Base-by-base conservation (phyloP, 1,140 invertebrate genomes). In the Drosophila kohkoa region DNA sequence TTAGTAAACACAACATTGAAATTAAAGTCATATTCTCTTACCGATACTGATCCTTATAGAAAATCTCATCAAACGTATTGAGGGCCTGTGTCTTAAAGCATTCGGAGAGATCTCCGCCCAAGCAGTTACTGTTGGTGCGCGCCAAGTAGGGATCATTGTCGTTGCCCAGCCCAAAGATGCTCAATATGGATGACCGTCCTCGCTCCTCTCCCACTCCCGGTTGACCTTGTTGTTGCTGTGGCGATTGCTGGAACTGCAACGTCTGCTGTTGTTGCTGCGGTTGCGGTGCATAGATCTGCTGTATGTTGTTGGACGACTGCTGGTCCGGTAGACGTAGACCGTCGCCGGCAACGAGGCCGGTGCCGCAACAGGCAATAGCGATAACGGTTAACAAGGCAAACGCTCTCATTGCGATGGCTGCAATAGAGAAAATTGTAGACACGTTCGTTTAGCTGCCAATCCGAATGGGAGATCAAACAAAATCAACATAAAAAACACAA, bases 21-120 rank as follows among this genome's bases (percentile, higher is more conserved):
- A 20, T 20, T 25, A 25, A 3, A 25, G 20, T 25, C 20, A 25
- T 38, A 10, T 38, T 38, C 20, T 8, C 85, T 93, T 91, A 95
- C 94, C 93, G 82, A 85, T 95, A 95, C 72, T 93, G 92, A 49
- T 94, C 94, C 80, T 94, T 93, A 79, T 95, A 94, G 79, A 97
- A 97, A 86, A 97, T 96, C 35, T 96, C 95, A 48, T 96, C 95
- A 57, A 97, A 95, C 0, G 95, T 95, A 63, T 94, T 94, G 3
- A 97, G 85, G 0, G 96, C 96, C 75, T 95, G 94, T 0, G 95
- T 96, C 83, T 97, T 97, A 80, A 97, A 97, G 85, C 96, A 97
- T 80, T 97, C 96, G 1, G 96, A 95, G 1, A 97, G 93, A 86
- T 97, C 96, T 1, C 96, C 96, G 70, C 94, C 95, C 43, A 96